These are phyloP conservation scores for Pterocles gutturalis DNA, from an alignment of 2,113 vertebrate genomes.

Conservation along the genomic window DNA sequence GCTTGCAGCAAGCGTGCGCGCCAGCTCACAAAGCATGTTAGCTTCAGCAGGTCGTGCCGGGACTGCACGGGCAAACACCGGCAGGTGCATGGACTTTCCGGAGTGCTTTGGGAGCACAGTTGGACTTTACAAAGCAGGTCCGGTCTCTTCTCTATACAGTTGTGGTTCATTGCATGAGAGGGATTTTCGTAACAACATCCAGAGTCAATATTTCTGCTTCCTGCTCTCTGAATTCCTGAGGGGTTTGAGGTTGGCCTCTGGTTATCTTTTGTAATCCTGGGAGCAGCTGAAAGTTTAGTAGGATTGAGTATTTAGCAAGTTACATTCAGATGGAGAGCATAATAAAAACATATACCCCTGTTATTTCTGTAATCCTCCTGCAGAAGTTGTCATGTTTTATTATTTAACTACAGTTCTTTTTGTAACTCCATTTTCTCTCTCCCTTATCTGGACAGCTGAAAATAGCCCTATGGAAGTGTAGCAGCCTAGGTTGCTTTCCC, in stretches of 20 bases:
- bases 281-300: neutral
- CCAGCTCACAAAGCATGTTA: rapidly evolving
- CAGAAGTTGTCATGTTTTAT: neutral
- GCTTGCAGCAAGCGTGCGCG: rapidly evolving
- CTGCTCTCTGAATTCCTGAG: neutral
- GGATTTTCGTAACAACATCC: neutral
- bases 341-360: neutral
- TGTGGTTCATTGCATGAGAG: rapidly evolving
- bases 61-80: rapidly evolving
- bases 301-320: neutral
- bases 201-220: neutral
- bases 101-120: neutral
- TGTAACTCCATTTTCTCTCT: neutral
- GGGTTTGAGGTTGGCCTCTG: neutral
- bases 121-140: neutral
- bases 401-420: neutral
- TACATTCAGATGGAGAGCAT: neutral
- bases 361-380: neutral
- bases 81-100: neutral
- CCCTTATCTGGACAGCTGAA: neutral
- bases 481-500: neutral
- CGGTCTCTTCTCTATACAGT: neutral
- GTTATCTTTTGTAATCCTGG: neutral
- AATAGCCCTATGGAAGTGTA: neutral
- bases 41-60: neutral